A percentile compares a stretch with the other conserved stretches of the same genome.
These are phyloP conservation scores for Atta texana DNA, from an alignment of 1,140 invertebrate genomes.

Conservation along the genomic window DNA sequence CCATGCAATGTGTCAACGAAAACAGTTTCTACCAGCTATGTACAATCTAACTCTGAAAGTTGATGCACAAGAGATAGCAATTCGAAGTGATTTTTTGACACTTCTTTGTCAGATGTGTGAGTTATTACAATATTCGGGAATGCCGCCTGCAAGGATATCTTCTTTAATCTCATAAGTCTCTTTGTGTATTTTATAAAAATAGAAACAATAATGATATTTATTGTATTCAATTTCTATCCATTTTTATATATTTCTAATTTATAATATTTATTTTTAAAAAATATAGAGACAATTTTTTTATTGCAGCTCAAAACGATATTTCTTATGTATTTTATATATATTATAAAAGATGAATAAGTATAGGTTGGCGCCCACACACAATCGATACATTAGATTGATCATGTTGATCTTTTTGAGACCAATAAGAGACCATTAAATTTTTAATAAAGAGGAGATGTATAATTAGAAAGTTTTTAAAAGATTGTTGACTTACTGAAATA, in stretches of 20 bases:
- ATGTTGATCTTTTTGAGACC: background rate
- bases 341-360: background rate
- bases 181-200: background rate
- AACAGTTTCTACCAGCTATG: conserved; percentile 9
- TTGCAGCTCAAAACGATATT: background rate
- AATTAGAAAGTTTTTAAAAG: background rate
- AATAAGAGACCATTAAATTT: background rate
- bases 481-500: background rate
- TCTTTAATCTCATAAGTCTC: background rate
- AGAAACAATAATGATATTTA: background rate
- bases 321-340: background rate
- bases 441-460: background rate
- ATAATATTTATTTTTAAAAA: background rate
- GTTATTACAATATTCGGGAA: conserved; percentile 31
- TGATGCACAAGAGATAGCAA: conserved; percentile 8
- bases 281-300: background rate
- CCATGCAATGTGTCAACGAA: conserved; percentile 39
- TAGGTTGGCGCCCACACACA: background rate
- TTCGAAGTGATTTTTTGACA: conserved; percentile 39
- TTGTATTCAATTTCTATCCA: background rate
- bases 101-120: conserved; percentile 24
- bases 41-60: conserved; percentile 13
- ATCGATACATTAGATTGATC: conserved; percentile 7
- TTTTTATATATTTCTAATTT: conserved; percentile 17
- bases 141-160: background rate